Percentiles rank a stretch among this genome's conserved stretches.
Evolutionary conservation across 2,888 invertebrate genomes (phyloP).

Genomic region (Cheilosia vulpina): DNA sequence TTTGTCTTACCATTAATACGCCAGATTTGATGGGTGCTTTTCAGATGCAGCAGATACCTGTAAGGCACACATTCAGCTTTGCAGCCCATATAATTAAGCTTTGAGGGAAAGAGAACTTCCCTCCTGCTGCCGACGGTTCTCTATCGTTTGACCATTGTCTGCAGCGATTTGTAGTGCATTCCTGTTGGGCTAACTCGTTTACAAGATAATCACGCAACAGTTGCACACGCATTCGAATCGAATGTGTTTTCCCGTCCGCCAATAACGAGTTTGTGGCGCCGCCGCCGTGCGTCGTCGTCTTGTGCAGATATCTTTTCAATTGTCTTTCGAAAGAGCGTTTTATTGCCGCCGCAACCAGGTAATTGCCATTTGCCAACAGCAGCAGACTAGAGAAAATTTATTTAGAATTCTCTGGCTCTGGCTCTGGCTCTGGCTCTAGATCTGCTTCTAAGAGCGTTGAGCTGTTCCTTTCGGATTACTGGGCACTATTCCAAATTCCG

Average conservation of each 20-base stretch:
- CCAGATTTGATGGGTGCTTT: slow-evolving; percentile 50
- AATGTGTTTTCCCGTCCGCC: slow-evolving; percentile 50
- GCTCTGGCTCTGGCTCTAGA: background rate
- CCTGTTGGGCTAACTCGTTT: slow-evolving; percentile 75
- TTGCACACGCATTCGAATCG: slow-evolving; percentile 70
- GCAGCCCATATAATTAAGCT: slow-evolving; percentile 65
- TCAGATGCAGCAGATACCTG: slow-evolving; percentile 55
- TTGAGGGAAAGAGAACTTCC: background rate
- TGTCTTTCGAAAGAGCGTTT: slow-evolving; percentile 71
- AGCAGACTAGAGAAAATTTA: slow-evolving; percentile 21
- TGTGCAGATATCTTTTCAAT: slow-evolving; percentile 63
- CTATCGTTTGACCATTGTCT: slow-evolving; percentile 65
- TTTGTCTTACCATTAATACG: slow-evolving; percentile 60
- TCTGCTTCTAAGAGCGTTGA: slow-evolving; percentile 21
- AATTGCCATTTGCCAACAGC: slow-evolving; percentile 55
- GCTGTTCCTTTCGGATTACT: slow-evolving; percentile 34
- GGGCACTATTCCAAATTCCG: slow-evolving; percentile 47
- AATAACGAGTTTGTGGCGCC: slow-evolving; percentile 76
- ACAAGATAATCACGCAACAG: slow-evolving; percentile 74
- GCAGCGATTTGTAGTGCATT: slow-evolving; percentile 70
- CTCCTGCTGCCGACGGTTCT: slow-evolving; percentile 2
- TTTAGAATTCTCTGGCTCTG: slow-evolving; percentile 32
- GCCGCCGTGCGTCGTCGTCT: slow-evolving; percentile 24
- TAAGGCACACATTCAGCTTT: slow-evolving; percentile 52
- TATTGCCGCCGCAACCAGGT: slow-evolving; percentile 60